phyloP scores from a whole-genome alignment of 1,140 invertebrate genomes.

The Apis florea region DNA sequence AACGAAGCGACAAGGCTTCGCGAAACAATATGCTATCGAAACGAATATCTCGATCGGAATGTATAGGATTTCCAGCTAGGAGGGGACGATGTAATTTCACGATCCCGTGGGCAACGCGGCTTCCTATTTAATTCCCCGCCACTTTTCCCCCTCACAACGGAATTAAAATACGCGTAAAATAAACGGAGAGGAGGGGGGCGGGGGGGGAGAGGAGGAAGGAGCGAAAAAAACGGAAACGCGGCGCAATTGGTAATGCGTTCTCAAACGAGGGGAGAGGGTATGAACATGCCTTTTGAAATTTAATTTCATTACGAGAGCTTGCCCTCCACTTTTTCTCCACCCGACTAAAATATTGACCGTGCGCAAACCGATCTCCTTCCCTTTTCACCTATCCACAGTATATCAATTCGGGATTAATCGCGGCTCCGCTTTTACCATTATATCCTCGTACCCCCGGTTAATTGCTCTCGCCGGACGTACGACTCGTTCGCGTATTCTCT shows the following conservation, averaged over 20 bases:
- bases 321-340: not conserved
- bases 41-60: not conserved
- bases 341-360: constrained; percentile 22
- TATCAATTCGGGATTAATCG: constrained; percentile 1
- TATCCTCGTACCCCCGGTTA: not conserved
- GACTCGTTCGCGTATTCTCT: not conserved
- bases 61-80: not conserved
- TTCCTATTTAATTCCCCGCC: constrained; percentile 38
- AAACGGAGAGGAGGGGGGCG: constrained; percentile 1
- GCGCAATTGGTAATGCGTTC: constrained; percentile 27
- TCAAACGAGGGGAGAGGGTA: no score
- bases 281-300: constrained; percentile 8
- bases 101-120: not conserved
- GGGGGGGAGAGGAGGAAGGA: no score
- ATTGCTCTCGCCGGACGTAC: not conserved
- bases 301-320: constrained; percentile 40
- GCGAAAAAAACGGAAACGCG: constrained; percentile 18
- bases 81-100: constrained; percentile 32
- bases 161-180: constrained; percentile 45
- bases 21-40: not conserved
- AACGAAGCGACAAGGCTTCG: no score
- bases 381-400: not conserved
- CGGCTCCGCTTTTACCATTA: not conserved
- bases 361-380: not conserved
- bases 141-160: not conserved